Base-by-base conservation (phyloP, 2,888 invertebrate genomes). In the Drosophila kokeensis region DNA sequence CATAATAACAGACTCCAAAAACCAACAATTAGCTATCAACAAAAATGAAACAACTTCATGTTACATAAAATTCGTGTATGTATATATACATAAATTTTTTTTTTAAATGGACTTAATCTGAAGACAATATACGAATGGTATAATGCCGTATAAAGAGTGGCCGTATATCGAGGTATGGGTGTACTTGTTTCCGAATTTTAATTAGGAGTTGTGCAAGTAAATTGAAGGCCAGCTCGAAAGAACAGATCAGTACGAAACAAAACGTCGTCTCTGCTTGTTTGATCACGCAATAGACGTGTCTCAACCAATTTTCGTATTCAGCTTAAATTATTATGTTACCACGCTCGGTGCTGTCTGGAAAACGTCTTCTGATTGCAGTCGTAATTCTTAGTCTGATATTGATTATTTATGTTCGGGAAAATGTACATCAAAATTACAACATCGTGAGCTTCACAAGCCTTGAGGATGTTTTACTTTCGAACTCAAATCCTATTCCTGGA, bases 401-500 rank as follows among this genome's bases (percentile, higher is more conserved):
- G 10, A 27, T 13, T 15, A 15, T 32, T 30, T 13, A 11, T n/a
- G 7, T 32, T 4, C 4, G 4, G 4, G n/a, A 21, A 4, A 6
- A 13, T 2, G 0, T 52, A 7, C 7, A 52, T 32, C 7, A 15
- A 52, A 21, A 4, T 32, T n/a, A 52, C n/a, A 30, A 29, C 11
- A 18, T 3, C 3, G 11, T 2, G 11, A n/a, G 10, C 3, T 11
- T 10, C 3, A 50, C n/a, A 50, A 11, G 13, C 11, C 21, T 30
- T 32, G 32, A 30, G 21, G 18, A 49, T 49, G 49, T 49, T 49
- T 27, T 49, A 27, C 18, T 29, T 90, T 81, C 88, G 4, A 77
- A 82, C 6, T 75, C 76, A 4, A 89, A 87, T 42, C 93, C 93
- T 6, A 79, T 60, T 7, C 76, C 83, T 4, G 92, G 91, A 13